phyloP scores from a whole-genome alignment of 2,888 invertebrate species.

The Therioaphis trifolii region DNA sequence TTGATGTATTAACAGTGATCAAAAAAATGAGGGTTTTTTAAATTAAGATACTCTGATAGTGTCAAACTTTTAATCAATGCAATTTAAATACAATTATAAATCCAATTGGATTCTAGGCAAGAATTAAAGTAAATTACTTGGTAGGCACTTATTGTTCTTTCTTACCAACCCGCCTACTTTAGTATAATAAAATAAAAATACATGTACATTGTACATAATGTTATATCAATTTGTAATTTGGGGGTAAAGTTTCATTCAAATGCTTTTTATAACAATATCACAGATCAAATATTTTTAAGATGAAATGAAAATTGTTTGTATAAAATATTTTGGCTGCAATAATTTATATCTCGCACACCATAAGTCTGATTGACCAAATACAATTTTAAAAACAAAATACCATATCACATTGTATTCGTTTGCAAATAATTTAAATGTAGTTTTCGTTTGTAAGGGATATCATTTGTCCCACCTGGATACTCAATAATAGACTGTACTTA shows the following conservation, averaged over 20 bases:
- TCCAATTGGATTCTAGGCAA: slow-evolving; percentile 57
- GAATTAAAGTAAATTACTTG: slow-evolving; percentile 42
- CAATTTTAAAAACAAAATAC: slow-evolving; percentile 26
- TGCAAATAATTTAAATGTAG: slow-evolving; percentile 48
- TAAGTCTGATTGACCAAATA: slow-evolving; percentile 62
- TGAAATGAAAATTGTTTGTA: slow-evolving; percentile 25
- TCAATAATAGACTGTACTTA: slow-evolving; percentile 61
- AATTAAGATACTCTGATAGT: slow-evolving; percentile 47
- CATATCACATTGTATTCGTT: slow-evolving; percentile 57
- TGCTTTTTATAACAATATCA: slow-evolving; percentile 33
- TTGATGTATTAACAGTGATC: slow-evolving; percentile 62
- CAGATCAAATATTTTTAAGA: slow-evolving; percentile 47
- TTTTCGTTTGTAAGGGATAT: slow-evolving; percentile 46
- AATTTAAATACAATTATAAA: slow-evolving; percentile 35
- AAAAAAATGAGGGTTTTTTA: slow-evolving; percentile 56
- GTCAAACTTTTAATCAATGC: slow-evolving; percentile 47
- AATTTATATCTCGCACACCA: slow-evolving; percentile 48
- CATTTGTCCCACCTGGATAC: slow-evolving; percentile 46
- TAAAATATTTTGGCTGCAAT: slow-evolving; percentile 54
- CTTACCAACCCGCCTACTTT: slow-evolving; percentile 61
- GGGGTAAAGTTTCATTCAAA: slow-evolving; percentile 42
- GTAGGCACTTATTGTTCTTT: slow-evolving; percentile 54
- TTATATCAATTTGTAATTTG: slow-evolving; percentile 41
- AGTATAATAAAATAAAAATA: slow-evolving; percentile 18
- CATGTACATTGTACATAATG: slow-evolving; percentile 40